Evolutionary conservation across 1,140 invertebrate genomes (phyloP).

Genomic region (Helicoverpa zea): DNA sequence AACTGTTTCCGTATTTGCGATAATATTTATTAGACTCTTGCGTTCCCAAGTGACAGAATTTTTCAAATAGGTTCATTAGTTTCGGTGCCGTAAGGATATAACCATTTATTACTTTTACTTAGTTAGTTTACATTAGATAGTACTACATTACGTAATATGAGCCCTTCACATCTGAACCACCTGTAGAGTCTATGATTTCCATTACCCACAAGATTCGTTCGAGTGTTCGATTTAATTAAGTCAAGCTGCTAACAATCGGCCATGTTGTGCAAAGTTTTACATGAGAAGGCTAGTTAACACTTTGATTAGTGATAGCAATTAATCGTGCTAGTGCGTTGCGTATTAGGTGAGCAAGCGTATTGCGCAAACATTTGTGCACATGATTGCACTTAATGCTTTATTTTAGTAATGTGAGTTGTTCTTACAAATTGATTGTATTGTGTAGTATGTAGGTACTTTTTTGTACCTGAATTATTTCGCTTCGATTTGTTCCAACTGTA

Average conservation of each 20-base stretch:
- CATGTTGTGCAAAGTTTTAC: background rate
- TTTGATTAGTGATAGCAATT: conserved; percentile 22
- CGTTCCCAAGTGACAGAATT: too few relatives aligned
- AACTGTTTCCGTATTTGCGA: too few relatives aligned
- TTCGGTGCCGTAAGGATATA: too few relatives aligned
- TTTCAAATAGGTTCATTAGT: too few relatives aligned
- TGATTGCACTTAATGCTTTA: background rate
- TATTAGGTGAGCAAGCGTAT: background rate
- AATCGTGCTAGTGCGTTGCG: conserved; percentile 7
- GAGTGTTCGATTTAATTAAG: background rate
- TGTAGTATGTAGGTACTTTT: background rate
- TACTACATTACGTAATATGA: too few relatives aligned
- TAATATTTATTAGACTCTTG: too few relatives aligned
- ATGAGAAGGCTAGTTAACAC: conserved; percentile 4
- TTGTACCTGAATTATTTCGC: background rate
- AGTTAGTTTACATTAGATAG: too few relatives aligned
- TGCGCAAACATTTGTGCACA: background rate
- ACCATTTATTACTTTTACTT: too few relatives aligned
- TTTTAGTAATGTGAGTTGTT: background rate
- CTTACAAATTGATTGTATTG: background rate
- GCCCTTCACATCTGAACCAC: background rate
- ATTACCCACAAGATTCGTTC: conserved; percentile 5
- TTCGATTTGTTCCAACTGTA: too few relatives aligned
- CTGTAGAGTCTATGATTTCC: background rate
- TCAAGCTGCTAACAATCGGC: background rate